Percentiles rank a stretch among this genome's conserved stretches.
These are phyloP conservation scores for Sinosuthora webbiana DNA, from an alignment of 2,113 vertebrate species.

Conservation along the genomic window DNA sequence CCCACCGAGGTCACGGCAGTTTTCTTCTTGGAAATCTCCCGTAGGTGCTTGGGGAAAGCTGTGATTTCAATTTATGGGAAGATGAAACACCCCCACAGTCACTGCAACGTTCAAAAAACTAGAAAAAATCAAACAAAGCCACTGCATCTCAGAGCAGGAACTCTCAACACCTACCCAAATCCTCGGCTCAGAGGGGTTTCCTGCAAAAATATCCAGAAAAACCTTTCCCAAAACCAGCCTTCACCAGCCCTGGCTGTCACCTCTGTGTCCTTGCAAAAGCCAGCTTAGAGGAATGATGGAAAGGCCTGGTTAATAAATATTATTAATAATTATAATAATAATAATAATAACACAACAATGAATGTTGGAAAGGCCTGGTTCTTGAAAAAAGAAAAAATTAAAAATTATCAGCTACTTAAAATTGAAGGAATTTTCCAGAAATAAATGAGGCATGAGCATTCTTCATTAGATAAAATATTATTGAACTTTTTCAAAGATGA, in stretches of 20 bases:
- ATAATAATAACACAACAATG: neutral
- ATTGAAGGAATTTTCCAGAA: neutral
- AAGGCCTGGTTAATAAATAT: neutral
- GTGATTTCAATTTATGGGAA: conserved; percentile 7
- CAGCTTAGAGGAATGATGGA: neutral
- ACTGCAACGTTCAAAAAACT: neutral
- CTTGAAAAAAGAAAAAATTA: neutral
- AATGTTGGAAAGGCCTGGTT: neutral
- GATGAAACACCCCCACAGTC: neutral
- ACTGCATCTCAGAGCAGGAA: neutral
- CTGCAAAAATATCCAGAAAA: neutral
- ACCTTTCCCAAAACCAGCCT: neutral
- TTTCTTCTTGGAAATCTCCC: conserved; percentile 18
- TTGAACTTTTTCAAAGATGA: neutral
- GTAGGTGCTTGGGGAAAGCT: neutral
- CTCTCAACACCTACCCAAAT: neutral
- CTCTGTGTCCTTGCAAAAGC: neutral
- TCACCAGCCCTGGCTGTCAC: no score
- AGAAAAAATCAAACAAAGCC: neutral
- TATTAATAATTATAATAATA: neutral
- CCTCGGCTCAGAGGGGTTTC: neutral
- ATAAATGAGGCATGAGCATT: neutral
- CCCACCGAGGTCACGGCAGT: neutral
- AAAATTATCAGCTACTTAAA: neutral
- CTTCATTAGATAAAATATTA: neutral